Base-by-base conservation (phyloP, 2,888 invertebrate species). In the Drosophila buzzatii region DNA sequence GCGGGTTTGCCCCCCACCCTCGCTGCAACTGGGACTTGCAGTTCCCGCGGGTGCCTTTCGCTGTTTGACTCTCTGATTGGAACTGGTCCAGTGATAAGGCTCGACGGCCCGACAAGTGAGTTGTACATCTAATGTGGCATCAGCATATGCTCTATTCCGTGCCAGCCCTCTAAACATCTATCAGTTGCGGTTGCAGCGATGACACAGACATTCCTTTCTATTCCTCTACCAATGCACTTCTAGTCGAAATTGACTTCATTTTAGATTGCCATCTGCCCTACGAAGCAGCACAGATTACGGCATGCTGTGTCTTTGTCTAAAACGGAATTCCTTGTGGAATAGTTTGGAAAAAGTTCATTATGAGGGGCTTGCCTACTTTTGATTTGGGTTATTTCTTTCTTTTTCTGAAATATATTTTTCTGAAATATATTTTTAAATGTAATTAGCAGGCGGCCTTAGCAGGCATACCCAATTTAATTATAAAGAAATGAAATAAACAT, bases 111-210 rank as follows among this genome's bases (percentile, higher is more conserved):
- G 92, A 92, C 91, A 92, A 93, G 91, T 91, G 91, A 91, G 91
- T 89, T 85, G 91, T 91, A 81, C 88, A 92, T 93, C 92, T 92
- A 93, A 93, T 93, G 92, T 93, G 93, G 93, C 93, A 93, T 92
- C 92, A 93, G 85, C 93, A 93, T 93, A 93, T 93, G 93, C 82
- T 92, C 81, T 27, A 51, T 78, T 89, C 66, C 68, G 74, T 42
- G 44, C 60, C 68, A 35, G 35, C 35, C 31, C 52, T 45, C 61
- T 63, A 70, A 52, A 33, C 73, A 62, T 58, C 74, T 71, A 88
- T 84, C 88, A 85, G 83, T 82, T 82, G 85, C 80, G 88, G 83
- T 71, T 77, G 52, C 55, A 55, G 14, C 45, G 31, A 49, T 49
- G 51, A 39, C 61, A 18, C 51, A 52, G 64, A n/a, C 51, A 52